These are phyloP conservation scores for Scatophagus argus DNA, from an alignment of 2,113 vertebrate genomes.

Conservation along the genomic window DNA sequence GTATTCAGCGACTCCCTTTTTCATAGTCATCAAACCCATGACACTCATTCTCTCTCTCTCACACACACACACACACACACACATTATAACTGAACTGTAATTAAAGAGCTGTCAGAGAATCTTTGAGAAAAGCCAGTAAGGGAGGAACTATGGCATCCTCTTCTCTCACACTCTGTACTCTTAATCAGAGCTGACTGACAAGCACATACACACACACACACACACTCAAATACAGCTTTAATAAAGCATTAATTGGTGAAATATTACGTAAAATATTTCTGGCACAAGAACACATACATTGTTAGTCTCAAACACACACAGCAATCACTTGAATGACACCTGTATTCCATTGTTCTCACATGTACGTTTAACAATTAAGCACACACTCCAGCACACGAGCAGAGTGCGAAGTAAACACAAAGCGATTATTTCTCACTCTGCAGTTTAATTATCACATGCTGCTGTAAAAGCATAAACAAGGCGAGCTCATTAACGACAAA, in stretches of 20 bases:
- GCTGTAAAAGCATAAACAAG: conserved; percentile 80
- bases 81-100: conserved; percentile 73
- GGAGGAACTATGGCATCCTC: conserved; percentile 57
- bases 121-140: conserved; percentile 65
- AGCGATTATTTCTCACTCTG: conserved; percentile 69
- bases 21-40: conserved; percentile 63
- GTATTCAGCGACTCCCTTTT: conserved; percentile 60
- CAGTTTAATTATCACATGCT: conserved; percentile 80
- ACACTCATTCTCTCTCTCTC: conserved; percentile 52
- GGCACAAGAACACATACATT: not conserved
- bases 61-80: conserved; percentile 23
- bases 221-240: not conserved
- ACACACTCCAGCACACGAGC: conserved; percentile 37
- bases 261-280: conserved; percentile 10
- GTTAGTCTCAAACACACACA: conserved; percentile 6
- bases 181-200: conserved; percentile 62
- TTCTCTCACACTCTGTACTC: conserved; percentile 43
- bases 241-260: conserved; percentile 32
- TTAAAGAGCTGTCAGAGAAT: conserved; percentile 74
- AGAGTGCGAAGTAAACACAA: conserved; percentile 60
- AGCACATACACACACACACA: not conserved
- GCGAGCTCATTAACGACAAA: conserved; percentile 76
- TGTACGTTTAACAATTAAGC: conserved; percentile 22
- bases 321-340: conserved; percentile 43
- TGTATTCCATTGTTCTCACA: conserved; percentile 12